These are phyloP conservation scores for Saxicola maurus DNA, from an alignment of 2,797 vertebrate genomes.

Conservation along the genomic window DNA sequence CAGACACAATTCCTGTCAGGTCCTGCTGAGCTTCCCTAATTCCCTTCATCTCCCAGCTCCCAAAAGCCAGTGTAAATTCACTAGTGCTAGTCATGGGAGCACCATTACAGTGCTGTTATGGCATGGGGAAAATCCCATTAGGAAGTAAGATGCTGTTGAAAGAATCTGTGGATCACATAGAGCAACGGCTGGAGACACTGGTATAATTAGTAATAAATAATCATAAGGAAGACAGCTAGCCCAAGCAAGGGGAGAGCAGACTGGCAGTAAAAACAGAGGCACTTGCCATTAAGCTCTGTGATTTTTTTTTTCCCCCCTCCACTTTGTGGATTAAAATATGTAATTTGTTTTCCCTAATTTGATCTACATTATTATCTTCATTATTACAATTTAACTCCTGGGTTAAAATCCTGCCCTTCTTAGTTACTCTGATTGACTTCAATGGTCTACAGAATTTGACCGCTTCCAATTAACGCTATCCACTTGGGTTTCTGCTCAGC, in stretches of 20 bases:
- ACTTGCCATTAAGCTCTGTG: neutral
- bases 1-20: neutral
- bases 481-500: conserved; percentile 32
- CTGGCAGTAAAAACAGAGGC: neutral
- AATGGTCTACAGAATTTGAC: conserved; percentile 18
- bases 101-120: neutral
- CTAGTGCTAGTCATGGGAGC: neutral
- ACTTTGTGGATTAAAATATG: conserved; percentile 26
- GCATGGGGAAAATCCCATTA: conserved; percentile 35
- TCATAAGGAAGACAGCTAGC: conserved; percentile 35
- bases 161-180: conserved; percentile 13
- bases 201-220: conserved; percentile 37
- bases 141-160: conserved; percentile 22
- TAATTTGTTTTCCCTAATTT: conserved; percentile 48
- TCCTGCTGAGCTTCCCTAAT: conserved; percentile 20
- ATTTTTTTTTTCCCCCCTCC: neutral
- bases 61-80: neutral
- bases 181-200: neutral
- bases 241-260: neutral
- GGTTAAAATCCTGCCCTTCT: conserved; percentile 48
- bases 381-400: conserved; percentile 46
- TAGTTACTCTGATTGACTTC: conserved; percentile 41
- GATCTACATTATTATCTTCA: conserved; percentile 25
- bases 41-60: neutral
- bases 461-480: conserved; percentile 11